phyloP scores from a whole-genome alignment of 2,113 vertebrate species.

The Dicaeum eximium region DNA sequence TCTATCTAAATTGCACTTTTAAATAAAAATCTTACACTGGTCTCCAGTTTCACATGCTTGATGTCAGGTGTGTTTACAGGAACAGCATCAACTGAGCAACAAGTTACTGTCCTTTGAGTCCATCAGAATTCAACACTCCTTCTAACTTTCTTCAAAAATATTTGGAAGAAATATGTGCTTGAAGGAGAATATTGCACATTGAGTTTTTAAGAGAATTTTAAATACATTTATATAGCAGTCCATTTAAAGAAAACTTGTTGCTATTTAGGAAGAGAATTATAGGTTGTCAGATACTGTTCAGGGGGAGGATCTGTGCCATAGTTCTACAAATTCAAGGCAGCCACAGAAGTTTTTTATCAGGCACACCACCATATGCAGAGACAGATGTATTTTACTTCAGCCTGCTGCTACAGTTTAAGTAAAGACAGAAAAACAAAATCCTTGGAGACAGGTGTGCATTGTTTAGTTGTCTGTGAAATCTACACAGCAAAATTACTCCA shows the following conservation, averaged over 20 bases:
- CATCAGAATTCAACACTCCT: not conserved
- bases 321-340: not conserved
- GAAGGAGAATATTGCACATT: rapidly evolving
- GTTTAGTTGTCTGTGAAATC: not conserved
- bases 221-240: not conserved
- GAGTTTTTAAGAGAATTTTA: not conserved
- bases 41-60: not conserved
- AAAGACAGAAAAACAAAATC: constrained; percentile 15
- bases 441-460: not conserved
- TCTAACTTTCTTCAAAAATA: not conserved
- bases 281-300: not conserved
- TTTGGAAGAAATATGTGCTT: not conserved
- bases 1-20: not conserved
- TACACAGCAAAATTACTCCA: not conserved
- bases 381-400: constrained; percentile 45
- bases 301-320: not conserved
- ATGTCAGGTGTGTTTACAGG: not conserved
- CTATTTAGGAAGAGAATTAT: not conserved
- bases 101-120: not conserved
- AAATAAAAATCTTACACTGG: not conserved
- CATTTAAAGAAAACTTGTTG: not conserved
- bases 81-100: not conserved
- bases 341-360: not conserved
- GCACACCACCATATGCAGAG: constrained; percentile 19
- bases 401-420: constrained; percentile 25